phyloP scores from a whole-genome alignment of 2,797 vertebrate genomes.

The Cheirogaleus major region DNA sequence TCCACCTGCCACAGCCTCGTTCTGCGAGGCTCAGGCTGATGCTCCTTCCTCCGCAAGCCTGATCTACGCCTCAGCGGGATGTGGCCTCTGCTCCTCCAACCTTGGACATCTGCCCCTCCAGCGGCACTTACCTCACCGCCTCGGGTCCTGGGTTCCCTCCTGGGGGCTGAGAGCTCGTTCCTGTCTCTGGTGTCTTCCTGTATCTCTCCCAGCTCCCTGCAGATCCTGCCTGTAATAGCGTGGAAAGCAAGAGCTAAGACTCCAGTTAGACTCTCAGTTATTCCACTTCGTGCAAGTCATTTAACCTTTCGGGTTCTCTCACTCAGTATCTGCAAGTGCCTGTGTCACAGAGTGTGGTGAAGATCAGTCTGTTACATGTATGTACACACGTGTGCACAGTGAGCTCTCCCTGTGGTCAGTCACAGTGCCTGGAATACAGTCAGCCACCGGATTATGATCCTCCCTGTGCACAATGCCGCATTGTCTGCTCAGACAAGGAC shows the following conservation, averaged over 20 bases:
- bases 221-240: not conserved
- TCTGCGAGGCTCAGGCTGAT: not conserved
- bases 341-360: rapidly evolving
- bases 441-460: not conserved
- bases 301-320: not conserved
- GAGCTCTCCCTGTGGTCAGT: not conserved
- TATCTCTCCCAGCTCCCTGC: not conserved
- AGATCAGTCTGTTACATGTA: not conserved
- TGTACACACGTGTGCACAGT: rapidly evolving
- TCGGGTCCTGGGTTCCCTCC: not conserved
- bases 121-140: rapidly evolving
- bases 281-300: no score
- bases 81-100: not conserved
- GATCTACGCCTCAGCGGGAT: not conserved
- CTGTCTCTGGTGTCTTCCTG: rapidly evolving
- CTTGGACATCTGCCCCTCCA: not conserved
- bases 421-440: not conserved
- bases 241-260: not conserved
- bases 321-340: not conserved
- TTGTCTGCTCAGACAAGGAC: not conserved
- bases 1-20: not conserved
- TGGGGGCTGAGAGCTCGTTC: not conserved
- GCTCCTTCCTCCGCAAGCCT: rapidly evolving
- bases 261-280: rapidly evolving
- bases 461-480: not conserved